A percentile compares a stretch with the other conserved stretches of the same genome.
These are phyloP conservation scores for Phenganax stokvisi DNA, from an alignment of 92 coral and sea anemone species.

Conservation along the genomic window DNA sequence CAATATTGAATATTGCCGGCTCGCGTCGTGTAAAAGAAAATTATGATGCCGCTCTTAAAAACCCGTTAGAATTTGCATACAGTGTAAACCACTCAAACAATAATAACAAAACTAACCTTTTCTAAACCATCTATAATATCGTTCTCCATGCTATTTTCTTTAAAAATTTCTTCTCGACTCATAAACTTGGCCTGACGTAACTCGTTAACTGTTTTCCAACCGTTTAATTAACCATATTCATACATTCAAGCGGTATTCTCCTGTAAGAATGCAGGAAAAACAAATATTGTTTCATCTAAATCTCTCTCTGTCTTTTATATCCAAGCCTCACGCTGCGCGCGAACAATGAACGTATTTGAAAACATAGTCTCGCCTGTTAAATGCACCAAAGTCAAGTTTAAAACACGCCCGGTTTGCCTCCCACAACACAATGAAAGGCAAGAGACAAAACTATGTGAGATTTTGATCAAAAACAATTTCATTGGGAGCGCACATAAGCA, in stretches of 20 bases:
- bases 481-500: neutral
- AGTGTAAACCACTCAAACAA: too few relatives aligned
- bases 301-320: neutral
- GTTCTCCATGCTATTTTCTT: too few relatives aligned
- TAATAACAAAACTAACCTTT: too few relatives aligned
- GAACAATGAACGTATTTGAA: conserved; percentile 12
- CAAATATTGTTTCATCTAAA: conserved; percentile 3
- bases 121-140: too few relatives aligned
- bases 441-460: neutral
- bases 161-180: too few relatives aligned
- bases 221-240: neutral
- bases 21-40: too few relatives aligned
- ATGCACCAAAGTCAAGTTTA: neutral
- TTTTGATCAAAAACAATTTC: neutral
- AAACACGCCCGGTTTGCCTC: conserved; percentile 18
- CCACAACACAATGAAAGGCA: neutral
- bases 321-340: conserved; percentile 17
- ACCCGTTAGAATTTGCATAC: too few relatives aligned
- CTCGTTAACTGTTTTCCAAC: neutral
- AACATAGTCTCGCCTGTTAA: neutral
- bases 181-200: too few relatives aligned
- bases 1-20: too few relatives aligned
- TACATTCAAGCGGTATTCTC: conserved; percentile 16
- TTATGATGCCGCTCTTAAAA: too few relatives aligned
- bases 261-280: neutral